These are phyloP conservation scores for Mnemiopsis leidyi DNA, from an alignment of 37 sponge, comb jelly and placozoan species.

Conservation along the genomic window DNA sequence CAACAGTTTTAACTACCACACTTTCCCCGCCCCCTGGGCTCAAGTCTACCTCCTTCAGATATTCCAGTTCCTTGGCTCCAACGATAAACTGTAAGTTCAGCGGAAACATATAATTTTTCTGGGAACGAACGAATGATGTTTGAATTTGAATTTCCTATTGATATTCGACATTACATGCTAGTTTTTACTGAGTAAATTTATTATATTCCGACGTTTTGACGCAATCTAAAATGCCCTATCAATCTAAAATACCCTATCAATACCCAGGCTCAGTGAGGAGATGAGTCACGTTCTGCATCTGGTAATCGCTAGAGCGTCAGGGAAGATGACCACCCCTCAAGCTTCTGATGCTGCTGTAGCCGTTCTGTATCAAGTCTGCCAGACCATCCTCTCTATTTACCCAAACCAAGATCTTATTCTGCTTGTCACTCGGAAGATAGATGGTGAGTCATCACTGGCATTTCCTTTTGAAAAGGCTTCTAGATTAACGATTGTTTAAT, in stretches of 20 bases:
- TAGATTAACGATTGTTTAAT: too few species aligned
- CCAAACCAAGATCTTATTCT: conserved; percentile 50
- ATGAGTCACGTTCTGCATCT: conserved; percentile 77
- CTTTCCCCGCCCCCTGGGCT: conserved; percentile 88
- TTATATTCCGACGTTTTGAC: too few species aligned
- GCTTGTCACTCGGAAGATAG: conserved; percentile 63
- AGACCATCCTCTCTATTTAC: conserved; percentile 34
- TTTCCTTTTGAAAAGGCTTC: too few species aligned
- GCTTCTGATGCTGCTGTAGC: conserved; percentile 50
- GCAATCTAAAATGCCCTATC: too few species aligned
- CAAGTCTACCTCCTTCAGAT: conserved; percentile 83
- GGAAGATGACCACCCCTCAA: conserved; percentile 71
- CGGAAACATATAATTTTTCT: background rate
- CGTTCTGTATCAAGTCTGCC: conserved; percentile 51
- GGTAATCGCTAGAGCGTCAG: conserved; percentile 76
- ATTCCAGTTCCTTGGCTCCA: conserved; percentile 78
- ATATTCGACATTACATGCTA: too few species aligned
- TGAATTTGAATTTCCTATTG: too few species aligned
- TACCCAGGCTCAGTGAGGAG: conserved; percentile 74
- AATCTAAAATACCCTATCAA: too few species aligned
- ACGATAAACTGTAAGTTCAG: conserved; percentile 73
- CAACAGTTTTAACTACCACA: conserved; percentile 86
- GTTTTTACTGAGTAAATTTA: too few species aligned
- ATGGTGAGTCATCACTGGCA: background rate
- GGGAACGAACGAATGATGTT: too few species aligned